Evolutionary conservation across 1,140 invertebrate genomes (phyloP).

Genomic region (Cecropterus lyciades): DNA sequence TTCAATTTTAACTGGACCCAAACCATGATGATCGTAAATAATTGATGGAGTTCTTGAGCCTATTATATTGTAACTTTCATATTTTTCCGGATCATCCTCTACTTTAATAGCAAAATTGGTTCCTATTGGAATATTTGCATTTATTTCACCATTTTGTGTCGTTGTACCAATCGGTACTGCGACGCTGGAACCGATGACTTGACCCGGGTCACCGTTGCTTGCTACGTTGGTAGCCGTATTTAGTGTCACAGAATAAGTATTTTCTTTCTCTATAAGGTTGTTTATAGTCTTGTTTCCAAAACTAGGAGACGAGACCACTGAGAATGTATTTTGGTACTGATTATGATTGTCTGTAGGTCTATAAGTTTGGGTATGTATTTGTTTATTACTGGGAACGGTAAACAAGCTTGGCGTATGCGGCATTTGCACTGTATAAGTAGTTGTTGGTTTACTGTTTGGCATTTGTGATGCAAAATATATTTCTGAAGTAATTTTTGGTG

Average conservation of each 20-base stretch:
- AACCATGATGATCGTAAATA: conserved; percentile 48
- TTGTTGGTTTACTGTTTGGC: conserved; percentile 60
- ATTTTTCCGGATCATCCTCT: conserved; percentile 65
- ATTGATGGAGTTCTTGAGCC: conserved; percentile 54
- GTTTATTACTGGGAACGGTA: conserved; percentile 41
- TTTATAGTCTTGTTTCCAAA: conserved; percentile 52
- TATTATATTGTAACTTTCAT: conserved; percentile 62
- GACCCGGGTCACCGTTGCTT: conserved; percentile 49
- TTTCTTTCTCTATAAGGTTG: conserved; percentile 50
- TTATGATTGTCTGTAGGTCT: conserved; percentile 9
- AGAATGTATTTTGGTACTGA: conserved; percentile 41
- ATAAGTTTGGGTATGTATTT: conserved; percentile 19
- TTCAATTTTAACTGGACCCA: conserved; percentile 49
- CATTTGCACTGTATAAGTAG: conserved; percentile 69
- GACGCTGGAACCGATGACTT: conserved; percentile 68
- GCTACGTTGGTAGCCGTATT: conserved; percentile 69
- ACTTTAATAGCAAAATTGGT: conserved; percentile 82
- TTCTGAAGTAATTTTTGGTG: conserved; percentile 81
- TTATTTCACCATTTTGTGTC: conserved; percentile 59
- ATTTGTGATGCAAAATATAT: conserved; percentile 80
- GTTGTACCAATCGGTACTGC: conserved; percentile 58
- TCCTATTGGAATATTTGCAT: conserved; percentile 79
- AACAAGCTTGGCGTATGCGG: conserved; percentile 45
- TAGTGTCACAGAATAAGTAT: conserved; percentile 62
- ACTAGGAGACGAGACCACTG: conserved; percentile 47